Percentiles rank a stretch among this genome's conserved stretches.
Conservation (phyloP, 2,888 invertebrate species). For the Danaus chrysippus region DNA sequence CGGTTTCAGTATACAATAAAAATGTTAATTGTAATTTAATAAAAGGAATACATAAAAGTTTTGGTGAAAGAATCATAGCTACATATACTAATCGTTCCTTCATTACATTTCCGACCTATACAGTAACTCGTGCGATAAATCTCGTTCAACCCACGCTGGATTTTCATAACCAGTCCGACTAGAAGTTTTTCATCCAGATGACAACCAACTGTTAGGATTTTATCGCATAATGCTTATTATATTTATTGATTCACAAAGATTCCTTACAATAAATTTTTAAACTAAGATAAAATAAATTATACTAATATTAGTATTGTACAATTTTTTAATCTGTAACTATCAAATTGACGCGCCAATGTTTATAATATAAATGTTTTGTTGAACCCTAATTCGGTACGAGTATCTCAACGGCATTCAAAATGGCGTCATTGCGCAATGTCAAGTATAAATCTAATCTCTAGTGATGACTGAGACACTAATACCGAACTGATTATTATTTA, state of each 20-base stretch:
- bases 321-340: background rate
- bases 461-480: conserved; percentile 50
- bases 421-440: conserved; percentile 40
- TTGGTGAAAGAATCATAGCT: background rate
- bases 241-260: background rate
- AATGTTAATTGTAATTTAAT: background rate
- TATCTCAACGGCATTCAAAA: conserved; percentile 29
- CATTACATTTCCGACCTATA: conserved; percentile 20
- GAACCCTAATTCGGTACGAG: conserved; percentile 14
- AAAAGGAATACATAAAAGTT: background rate
- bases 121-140: conserved; percentile 30
- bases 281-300: no score
- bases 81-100: background rate
- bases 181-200: conserved; percentile 34
- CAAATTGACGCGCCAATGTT: background rate
- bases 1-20: no score
- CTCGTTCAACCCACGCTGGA: conserved; percentile 35
- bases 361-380: conserved; percentile 20
- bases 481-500: conserved; percentile 49
- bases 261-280: no score
- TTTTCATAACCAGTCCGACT: conserved; percentile 41
- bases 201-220: conserved; percentile 23
- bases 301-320: no score
- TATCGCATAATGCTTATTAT: conserved; percentile 1
- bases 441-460: conserved; percentile 43